Base-by-base conservation (phyloP, 2,888 invertebrate species). In the Metellina segmentata region DNA sequence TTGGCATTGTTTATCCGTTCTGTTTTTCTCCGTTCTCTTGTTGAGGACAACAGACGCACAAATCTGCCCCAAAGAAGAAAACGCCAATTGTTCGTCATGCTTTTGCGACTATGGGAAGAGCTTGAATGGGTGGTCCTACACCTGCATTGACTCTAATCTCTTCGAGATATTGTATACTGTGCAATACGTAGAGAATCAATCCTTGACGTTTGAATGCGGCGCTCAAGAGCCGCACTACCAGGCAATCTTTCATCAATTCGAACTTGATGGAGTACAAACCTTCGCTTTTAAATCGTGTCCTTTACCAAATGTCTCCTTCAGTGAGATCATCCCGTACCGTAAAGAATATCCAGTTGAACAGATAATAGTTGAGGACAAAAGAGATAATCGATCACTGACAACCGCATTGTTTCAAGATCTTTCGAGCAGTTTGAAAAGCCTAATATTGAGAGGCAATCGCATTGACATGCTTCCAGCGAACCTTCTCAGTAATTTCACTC, bases 231-330 rank as follows among this genome's bases (percentile, higher is more conserved):
- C 79, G n/a, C 9, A 90, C 20, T 79, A 72, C 20, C 16, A 53
- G 11, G 52, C 71, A 19, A 8, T 90, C 4, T 51, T 85, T 20
- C 48, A 77, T 34, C 78, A 90, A 20, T 13, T 91, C 1, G 74
- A 87, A 20, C 52, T 83, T 8, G 82, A 52, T n/a, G 53, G 89
- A 13, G 53, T 85, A 8, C n/a, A 61, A 19, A 78, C 34, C 11
- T 89, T 85, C 20, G 51, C 49, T 7, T 92, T 92, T 53, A 92
- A 70, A 8, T 79, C 83, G 0, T 92, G 92, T 49, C 88, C 89
- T 7, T 19, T 83, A n/a, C 85, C 83, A 70, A 89, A 83, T 72
- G 19, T 70, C 51, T 70, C 89, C 6, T 85, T 83, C 52, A 53
- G 20, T 7, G 51, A 88, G 74, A 53, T 85, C 7, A 34, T 92